Base-by-base conservation (phyloP, 1,140 invertebrate genomes). In the Oscheius sp. region DNA sequence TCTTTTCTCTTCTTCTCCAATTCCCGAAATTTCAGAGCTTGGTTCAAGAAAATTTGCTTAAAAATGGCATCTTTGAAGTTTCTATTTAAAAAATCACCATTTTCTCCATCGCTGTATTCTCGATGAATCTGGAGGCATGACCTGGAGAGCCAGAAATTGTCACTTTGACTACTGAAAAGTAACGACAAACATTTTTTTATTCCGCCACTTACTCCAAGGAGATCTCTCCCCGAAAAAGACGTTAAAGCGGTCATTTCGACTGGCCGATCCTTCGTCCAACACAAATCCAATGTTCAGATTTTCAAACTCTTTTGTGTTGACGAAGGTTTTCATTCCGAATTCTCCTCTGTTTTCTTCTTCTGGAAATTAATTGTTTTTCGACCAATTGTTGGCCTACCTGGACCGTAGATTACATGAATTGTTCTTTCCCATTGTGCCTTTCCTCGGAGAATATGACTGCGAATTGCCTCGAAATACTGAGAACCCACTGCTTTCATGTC, bases 321-420 rank as follows among this genome's bases (percentile, higher is more conserved):
- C 89, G 87, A 95, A 95, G 69, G 88, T 85, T 71, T 88, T 86
- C 93, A 96, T 95, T 23, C 93, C 93, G 52, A 90, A 87, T 1
- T 87, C 83, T 2, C 93, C 93, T 0, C 93, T 93, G 79, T 92
- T 90, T 88, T 97, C 94, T 85, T 97, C 94, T 86, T 96, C 94
- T 63, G 26, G 15, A 63, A 26, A 55, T 4, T n/a, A n/a, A n/a
- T n/a, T 55, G 15, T 23, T 23, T 7, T 7, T 42, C n/a, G 7
- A 55, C n/a, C n/a, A 55, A 55, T 4, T 55, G 23, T 23, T 13
- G n/a, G n/a, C 15, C 20, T 34, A 63, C 61, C 61, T 91, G 93
- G 91, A 15, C 92, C 90, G 87, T 92, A 94, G 2, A 89, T 88
- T 13, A 94, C 79, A 80, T 91, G 90, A 18, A 92, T 84, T 20